These are phyloP conservation scores for Jordanella pulchra DNA, from an alignment of 2,797 vertebrate species.

Conservation along the genomic window DNA sequence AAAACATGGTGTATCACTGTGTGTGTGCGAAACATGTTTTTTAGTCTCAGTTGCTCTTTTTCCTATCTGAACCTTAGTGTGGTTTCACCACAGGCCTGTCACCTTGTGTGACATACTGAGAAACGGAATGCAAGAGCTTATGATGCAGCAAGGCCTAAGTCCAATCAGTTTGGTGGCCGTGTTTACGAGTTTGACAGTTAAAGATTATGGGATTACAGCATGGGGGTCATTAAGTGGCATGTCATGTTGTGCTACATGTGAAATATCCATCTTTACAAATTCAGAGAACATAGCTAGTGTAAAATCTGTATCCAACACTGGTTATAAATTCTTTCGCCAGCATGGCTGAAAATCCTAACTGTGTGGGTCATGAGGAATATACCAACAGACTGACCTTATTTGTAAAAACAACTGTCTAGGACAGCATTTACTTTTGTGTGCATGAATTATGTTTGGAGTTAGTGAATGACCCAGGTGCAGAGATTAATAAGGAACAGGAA, in stretches of 20 bases:
- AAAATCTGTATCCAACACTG: neutral
- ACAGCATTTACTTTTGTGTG: slow-evolving; percentile 37
- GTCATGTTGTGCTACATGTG: slow-evolving; percentile 18
- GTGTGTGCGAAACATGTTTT: slow-evolving; percentile 31
- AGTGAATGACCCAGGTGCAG: too few species aligned
- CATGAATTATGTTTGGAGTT: neutral
- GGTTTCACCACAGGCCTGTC: slow-evolving; percentile 36
- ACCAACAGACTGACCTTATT: slow-evolving; percentile 51
- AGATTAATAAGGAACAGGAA: too few species aligned
- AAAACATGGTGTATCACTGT: slow-evolving; percentile 38
- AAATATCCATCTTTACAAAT: neutral
- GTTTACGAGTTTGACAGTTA: slow-evolving; percentile 50
- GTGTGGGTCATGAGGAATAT: slow-evolving; percentile 43
- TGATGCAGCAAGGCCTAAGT: slow-evolving; percentile 27
- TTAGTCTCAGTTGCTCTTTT: slow-evolving; percentile 29
- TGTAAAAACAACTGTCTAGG: slow-evolving; percentile 38
- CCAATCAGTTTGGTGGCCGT: slow-evolving; percentile 30
- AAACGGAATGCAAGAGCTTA: slow-evolving; percentile 23
- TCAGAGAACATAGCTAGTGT: neutral
- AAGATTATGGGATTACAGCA: slow-evolving; percentile 29
- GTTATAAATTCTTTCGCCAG: neutral
- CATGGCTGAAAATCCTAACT: slow-evolving; percentile 36
- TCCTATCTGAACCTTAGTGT: slow-evolving; percentile 21
- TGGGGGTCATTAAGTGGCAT: slow-evolving; percentile 11
- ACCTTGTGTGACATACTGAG: slow-evolving; percentile 51